These are phyloP conservation scores for Chrysaora quinquecirrha DNA, from an alignment of 30 jellyfish, hydroid and myxozoan genomes.

Conservation along the genomic window DNA sequence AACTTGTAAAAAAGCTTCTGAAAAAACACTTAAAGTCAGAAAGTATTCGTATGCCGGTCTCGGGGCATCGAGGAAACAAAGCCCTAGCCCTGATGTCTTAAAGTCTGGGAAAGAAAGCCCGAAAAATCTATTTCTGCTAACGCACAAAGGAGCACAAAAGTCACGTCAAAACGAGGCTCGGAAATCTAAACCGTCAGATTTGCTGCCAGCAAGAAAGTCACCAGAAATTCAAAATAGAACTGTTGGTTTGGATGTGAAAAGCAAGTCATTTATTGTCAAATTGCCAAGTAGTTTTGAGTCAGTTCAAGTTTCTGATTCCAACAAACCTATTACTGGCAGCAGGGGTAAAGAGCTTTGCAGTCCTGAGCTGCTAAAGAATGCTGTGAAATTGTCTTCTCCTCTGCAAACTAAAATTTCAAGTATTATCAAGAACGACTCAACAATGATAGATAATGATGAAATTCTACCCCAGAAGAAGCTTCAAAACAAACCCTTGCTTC, in stretches of 20 bases:
- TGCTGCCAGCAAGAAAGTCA: background rate
- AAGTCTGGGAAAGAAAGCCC: background rate
- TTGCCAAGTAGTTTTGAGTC: background rate
- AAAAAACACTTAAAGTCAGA: background rate
- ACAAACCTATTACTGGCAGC: background rate
- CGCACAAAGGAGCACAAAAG: conserved; percentile 42
- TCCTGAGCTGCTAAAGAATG: background rate
- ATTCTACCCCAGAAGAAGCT: background rate
- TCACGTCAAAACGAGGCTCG: background rate
- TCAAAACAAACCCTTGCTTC: background rate
- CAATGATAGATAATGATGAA: background rate
- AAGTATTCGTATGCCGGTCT: background rate
- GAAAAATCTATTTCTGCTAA: conserved; percentile 10
- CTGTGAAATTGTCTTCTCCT: background rate
- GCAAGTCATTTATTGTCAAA: background rate
- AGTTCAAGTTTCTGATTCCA: background rate
- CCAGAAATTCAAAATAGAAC: background rate
- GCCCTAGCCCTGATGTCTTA: background rate
- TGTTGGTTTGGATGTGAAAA: background rate
- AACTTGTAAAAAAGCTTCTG: background rate
- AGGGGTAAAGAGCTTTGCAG: background rate
- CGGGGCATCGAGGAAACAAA: background rate
- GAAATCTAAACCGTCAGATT: background rate
- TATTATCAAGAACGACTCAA: background rate
- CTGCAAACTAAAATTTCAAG: background rate